These are phyloP conservation scores for Molanna angustata DNA, from an alignment of 2,888 invertebrate genomes.

Conservation along the genomic window DNA sequence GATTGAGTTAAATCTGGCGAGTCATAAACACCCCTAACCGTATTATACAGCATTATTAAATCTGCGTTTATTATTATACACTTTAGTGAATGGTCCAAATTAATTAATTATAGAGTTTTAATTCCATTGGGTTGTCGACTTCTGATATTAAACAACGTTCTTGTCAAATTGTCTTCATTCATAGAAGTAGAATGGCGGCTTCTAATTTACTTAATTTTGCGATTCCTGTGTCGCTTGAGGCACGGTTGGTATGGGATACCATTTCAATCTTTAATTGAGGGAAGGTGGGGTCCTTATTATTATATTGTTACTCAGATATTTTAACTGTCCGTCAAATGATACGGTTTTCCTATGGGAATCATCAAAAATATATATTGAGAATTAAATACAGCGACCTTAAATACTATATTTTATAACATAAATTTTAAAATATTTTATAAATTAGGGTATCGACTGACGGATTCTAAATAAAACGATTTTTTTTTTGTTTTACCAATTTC, in stretches of 20 bases:
- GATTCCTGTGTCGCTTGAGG: slow-evolving; percentile 8
- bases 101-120: too few species aligned
- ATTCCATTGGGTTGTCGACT: too few species aligned
- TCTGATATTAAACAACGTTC: neutral
- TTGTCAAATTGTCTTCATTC: slow-evolving; percentile 4
- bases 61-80: too few species aligned
- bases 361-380: neutral
- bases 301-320: slow-evolving; percentile 29
- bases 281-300: slow-evolving; percentile 6
- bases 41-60: too few species aligned
- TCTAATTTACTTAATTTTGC: slow-evolving; percentile 10
- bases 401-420: neutral
- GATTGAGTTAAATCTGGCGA: too few species aligned
- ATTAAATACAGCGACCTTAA: neutral
- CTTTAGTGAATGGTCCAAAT: too few species aligned
- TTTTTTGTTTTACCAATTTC: too few species aligned
- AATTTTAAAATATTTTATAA: neutral
- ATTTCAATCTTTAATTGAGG: slow-evolving; percentile 1
- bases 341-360: slow-evolving; percentile 14
- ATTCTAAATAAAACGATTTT: too few species aligned
- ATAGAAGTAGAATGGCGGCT: slow-evolving; percentile 3
- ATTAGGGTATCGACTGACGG: too few species aligned
- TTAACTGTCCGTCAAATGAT: slow-evolving; percentile 28
- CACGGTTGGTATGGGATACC: too few species aligned
- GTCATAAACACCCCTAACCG: too few species aligned